A percentile compares a stretch with the other conserved stretches of the same genome.
Conservation (phyloP, 2,113 vertebrate genomes). For the Hystrix brachyura region DNA sequence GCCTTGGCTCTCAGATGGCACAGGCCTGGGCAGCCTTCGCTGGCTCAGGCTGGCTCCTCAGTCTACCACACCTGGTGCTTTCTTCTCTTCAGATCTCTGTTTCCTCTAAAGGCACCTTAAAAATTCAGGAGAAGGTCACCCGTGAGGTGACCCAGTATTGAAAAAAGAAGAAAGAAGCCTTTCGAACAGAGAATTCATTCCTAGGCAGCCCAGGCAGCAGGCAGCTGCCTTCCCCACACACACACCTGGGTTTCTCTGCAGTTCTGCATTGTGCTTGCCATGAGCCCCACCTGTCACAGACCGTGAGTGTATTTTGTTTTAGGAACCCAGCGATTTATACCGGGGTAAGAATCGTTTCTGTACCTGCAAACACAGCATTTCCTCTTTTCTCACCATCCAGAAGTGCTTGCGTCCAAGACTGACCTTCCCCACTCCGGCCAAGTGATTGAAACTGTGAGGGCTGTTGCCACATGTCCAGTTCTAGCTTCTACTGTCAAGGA, state of each 20-base stretch:
- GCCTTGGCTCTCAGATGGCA: background rate
- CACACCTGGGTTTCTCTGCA: background rate
- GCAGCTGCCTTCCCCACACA: too few relatives aligned
- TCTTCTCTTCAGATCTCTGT: background rate
- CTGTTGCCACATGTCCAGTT: conserved; percentile 61
- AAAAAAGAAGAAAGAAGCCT: background rate
- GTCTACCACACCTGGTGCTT: fast-evolving
- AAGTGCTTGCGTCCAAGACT: background rate
- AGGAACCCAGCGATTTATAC: background rate
- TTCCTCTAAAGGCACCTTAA: conserved; percentile 4
- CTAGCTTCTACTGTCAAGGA: conserved; percentile 56
- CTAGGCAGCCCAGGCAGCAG: background rate
- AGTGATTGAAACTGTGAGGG: background rate
- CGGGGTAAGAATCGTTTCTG: background rate
- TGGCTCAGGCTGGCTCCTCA: background rate
- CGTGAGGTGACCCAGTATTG: background rate
- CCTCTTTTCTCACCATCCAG: background rate
- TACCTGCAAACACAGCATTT: background rate
- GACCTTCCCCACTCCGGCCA: background rate
- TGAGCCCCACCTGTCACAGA: background rate
- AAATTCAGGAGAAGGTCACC: background rate
- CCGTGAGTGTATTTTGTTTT: background rate
- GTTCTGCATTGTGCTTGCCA: background rate
- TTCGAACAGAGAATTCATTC: background rate
- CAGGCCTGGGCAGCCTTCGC: too few relatives aligned